Evolutionary conservation across 2,797 vertebrate genomes (phyloP).

Genomic region (Sitta carolinensis): DNA sequence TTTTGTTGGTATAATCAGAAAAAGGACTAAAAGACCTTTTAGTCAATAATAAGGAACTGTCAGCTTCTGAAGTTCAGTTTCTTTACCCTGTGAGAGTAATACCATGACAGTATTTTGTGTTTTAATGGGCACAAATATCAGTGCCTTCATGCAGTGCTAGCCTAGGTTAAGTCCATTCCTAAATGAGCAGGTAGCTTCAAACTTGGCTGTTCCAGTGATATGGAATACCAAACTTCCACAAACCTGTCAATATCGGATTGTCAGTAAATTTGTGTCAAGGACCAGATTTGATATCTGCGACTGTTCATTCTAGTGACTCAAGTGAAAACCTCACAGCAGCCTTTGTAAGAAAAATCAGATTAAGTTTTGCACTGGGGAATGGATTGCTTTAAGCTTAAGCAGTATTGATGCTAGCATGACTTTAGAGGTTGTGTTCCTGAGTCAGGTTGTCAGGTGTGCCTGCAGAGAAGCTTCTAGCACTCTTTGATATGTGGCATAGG

Average conservation of each 20-base stretch:
- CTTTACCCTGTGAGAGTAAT: neutral
- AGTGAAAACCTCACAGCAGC: neutral
- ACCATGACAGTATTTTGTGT: neutral
- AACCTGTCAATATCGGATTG: neutral
- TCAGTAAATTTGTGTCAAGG: neutral
- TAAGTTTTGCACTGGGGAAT: neutral
- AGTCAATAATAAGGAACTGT: neutral
- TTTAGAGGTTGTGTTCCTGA: neutral
- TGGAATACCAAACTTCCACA: neutral
- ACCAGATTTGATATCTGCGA: neutral
- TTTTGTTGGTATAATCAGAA: constrained; percentile 25
- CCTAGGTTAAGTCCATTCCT: neutral
- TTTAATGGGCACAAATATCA: neutral
- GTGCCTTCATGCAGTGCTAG: neutral
- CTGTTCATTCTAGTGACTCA: neutral
- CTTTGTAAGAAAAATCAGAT: neutral
- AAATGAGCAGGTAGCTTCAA: neutral
- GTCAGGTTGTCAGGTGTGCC: neutral
- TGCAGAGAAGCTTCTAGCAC: neutral
- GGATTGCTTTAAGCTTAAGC: neutral
- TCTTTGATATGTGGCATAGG: neutral
- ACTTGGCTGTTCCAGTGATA: neutral
- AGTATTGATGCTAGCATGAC: neutral
- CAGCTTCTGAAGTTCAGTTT: neutral
- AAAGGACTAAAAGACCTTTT: neutral